A percentile compares a stretch with the other conserved stretches of the same genome.
These are phyloP conservation scores for Colossoma macropomum DNA, from an alignment of 2,113 vertebrate species.

Conservation along the genomic window DNA sequence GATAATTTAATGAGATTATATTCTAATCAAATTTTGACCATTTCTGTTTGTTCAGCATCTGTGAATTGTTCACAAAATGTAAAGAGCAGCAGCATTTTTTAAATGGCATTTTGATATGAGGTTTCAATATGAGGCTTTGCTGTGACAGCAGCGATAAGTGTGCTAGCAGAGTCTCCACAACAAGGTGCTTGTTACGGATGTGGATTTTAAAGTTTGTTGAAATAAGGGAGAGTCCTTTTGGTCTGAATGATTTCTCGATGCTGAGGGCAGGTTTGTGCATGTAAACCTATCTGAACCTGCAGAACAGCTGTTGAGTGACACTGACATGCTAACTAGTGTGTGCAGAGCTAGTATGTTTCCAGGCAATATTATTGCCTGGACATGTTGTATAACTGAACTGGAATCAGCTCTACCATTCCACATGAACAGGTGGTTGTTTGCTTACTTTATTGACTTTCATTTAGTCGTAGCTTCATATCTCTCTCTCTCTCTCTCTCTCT, in stretches of 20 bases:
- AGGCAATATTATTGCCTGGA: slow-evolving; percentile 13
- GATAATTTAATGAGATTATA: no score
- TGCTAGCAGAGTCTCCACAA: not conserved
- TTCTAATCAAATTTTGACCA: no score
- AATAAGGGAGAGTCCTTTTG: not conserved
- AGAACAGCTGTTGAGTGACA: slow-evolving; percentile 67
- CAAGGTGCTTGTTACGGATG: not conserved
- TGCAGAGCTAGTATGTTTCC: slow-evolving; percentile 21
- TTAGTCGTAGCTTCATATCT: not conserved
- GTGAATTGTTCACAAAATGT: no score
- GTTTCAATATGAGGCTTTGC: not conserved
- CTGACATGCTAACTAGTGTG: slow-evolving; percentile 58
- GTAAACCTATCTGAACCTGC: slow-evolving; percentile 50
- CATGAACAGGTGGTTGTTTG: slow-evolving; percentile 2
- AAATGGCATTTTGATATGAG: no score
- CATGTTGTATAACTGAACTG: slow-evolving; percentile 20
- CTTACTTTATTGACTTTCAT: not conserved
- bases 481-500: not conserved
- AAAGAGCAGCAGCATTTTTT: no score
- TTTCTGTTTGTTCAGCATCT: no score
- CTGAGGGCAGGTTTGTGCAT: slow-evolving; percentile 72
- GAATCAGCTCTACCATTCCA: not conserved
- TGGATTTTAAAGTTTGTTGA: not conserved
- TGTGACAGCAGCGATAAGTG: no score
- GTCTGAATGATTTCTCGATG: slow-evolving; percentile 18